Evolutionary conservation across 2,113 vertebrate genomes (phyloP), one percentile per base, ranked within the genome.

Genomic region (Oncorhynchus nerka): DNA sequence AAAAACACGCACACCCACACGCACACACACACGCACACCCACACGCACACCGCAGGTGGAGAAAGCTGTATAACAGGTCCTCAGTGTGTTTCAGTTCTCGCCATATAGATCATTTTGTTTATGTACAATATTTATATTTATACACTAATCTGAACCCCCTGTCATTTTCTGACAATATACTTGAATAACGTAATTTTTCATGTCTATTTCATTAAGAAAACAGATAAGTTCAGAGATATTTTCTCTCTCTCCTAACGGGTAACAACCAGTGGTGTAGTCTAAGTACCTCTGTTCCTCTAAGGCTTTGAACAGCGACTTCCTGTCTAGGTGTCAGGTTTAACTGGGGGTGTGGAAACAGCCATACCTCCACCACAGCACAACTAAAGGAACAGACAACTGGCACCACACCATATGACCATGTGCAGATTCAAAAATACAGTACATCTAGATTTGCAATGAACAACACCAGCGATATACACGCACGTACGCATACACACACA

Each of bases 21-120:
- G 0, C 34, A 7, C 34, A 34, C 34, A 34, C 34, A 2, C 34
- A 3, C 32, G 0, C 39, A 0, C 39, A 9, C 34, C 0, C 34
- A 8, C 34, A 0, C 7, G 83, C 86, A 86, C 86, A 82, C 81
- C 97, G 96, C 94, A 94, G 93, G 94, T 94, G 95, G 96, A 94
- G 93, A 94, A 93, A 93, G 96, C 96, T 97, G 96, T 95, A 93
- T 95, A 94, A 93, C 94, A 88, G 91, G 85, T 84, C 91, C 91
- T 90, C 91, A 87, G 83, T 82, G 90, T 91, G 89, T 89, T 89
- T 87, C 88, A 79, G 85, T 90, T 93, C 95, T 94, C 95, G 95
- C 93, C 95, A 95, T 96, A 97, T 97, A 97, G 91, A 91, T 45
- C 2, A 45, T 89, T 92, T 91, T 92, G 87, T 98, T 94, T 97